Percentiles rank a stretch among this genome's conserved stretches.
Conservation (phyloP, 2,113 vertebrate species). For the Peromyscus leucopus region DNA sequence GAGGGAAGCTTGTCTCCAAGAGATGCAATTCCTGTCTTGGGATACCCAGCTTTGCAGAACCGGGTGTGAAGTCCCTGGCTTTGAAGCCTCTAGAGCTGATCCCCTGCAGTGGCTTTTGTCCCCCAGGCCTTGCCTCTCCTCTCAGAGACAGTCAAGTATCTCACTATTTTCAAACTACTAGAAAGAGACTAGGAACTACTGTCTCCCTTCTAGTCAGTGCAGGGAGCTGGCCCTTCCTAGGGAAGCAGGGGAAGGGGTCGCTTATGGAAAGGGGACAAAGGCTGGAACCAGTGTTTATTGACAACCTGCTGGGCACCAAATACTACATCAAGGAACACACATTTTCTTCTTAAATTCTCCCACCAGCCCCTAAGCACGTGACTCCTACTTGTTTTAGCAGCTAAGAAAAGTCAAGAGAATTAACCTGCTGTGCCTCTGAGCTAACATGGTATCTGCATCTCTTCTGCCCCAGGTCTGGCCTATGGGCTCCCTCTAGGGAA, state of each 20-base stretch:
- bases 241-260: not conserved
- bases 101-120: not conserved
- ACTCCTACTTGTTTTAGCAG: not conserved
- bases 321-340: too few species aligned
- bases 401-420: not conserved
- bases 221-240: not conserved
- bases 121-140: not conserved
- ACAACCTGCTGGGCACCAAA: not conserved
- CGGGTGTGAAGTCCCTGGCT: not conserved
- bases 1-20: not conserved
- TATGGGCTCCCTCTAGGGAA: not conserved
- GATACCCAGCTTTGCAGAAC: not conserved
- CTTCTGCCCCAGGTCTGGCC: not conserved
- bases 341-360: constrained; percentile 16
- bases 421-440: not conserved
- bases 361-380: not conserved
- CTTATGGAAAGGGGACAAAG: too few species aligned
- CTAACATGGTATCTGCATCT: not conserved
- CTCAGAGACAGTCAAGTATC: not conserved
- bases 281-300: not conserved
- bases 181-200: not conserved
- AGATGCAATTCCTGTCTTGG: not conserved
- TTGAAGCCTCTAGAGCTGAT: not conserved
- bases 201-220: not conserved
- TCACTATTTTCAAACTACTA: not conserved